Evolutionary conservation across 1,140 invertebrate genomes (phyloP), one percentile per base, ranked within the genome.

Genomic region (Dendroctonus ponderosae): DNA sequence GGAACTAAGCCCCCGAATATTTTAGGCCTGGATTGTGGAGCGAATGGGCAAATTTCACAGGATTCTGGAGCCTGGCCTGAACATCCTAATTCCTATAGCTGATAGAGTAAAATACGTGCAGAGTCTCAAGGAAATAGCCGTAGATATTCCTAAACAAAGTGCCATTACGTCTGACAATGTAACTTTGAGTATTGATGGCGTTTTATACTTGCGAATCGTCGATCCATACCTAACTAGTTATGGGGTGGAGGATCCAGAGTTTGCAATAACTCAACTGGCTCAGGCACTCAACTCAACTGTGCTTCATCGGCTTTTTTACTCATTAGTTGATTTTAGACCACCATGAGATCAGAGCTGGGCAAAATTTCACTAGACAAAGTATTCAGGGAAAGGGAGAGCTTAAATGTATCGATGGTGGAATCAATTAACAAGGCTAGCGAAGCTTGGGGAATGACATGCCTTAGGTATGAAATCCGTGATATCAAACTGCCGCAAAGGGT

Each of bases 191-290:
- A 94, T 99, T 76, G 97, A 99, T 84, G 98, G 97, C 71, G 96
- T 99, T 9, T 83, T 99, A 15, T 99, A 99, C 80, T 85, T 99
- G 61, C 84, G 91, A 78, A 92, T 99, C 71, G 84, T 94, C 62
- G 91, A 99, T 84, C 90, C 98, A 12, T 99, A 98, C 79, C 77
- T 87, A 72, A 91, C 96, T 54, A 97, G 95, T 67, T 99, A 99
- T 82, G 97, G 97, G 40, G 97, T 99, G 37, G 96, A 99, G 84
- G 97, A 99, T 84, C 94, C 97, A 12, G 97, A 99, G 81, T 99
- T 98, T 87, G 97, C 97, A 5, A 95, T 99, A 60, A 98, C 96
- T 46, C 97, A 99, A 80, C 82, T 99, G 46, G 97, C 97, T 0
- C 97, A 99, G 54, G 66, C 62, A 62, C 41, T 12, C 46, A 56